A percentile compares a stretch with the other conserved stretches of the same genome.
These are phyloP conservation scores for Dascyllus trimaculatus DNA, from an alignment of 2,113 vertebrate species.

Conservation along the genomic window DNA sequence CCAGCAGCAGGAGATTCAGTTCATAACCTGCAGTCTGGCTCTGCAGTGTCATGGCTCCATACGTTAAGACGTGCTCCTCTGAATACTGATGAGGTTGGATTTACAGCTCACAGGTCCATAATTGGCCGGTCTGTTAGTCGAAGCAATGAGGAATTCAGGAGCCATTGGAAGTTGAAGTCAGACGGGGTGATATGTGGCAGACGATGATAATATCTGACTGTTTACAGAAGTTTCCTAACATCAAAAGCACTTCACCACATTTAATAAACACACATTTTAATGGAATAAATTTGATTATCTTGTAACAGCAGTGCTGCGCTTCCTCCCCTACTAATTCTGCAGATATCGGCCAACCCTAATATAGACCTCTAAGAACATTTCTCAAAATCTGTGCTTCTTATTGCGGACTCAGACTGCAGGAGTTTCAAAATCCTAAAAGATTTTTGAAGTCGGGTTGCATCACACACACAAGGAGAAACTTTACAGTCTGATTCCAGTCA, in stretches of 20 bases:
- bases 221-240: background rate
- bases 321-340: too few species aligned
- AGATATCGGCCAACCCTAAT: too few species aligned
- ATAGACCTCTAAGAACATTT: too few species aligned
- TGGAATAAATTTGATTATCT: too few species aligned
- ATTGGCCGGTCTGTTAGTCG: background rate
- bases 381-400: too few species aligned
- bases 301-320: too few species aligned
- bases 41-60: conserved; percentile 10
- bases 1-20: conserved; percentile 40
- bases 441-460: too few species aligned
- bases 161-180: conserved; percentile 1
- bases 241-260: background rate
- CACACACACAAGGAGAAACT: too few species aligned
- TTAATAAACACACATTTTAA: background rate
- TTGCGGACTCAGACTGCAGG: too few species aligned
- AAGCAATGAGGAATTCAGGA: conserved; percentile 11
- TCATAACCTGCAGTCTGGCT: conserved; percentile 33
- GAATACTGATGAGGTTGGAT: conserved; percentile 13
- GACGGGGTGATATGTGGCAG: background rate
- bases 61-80: background rate
- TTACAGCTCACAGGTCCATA: background rate
- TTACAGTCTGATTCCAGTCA: too few species aligned
- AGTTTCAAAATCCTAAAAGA: too few species aligned
- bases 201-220: conserved; percentile 5